Evolutionary conservation across 1,140 invertebrate genomes (phyloP).

Genomic region (Anoplolepis gracilipes): DNA sequence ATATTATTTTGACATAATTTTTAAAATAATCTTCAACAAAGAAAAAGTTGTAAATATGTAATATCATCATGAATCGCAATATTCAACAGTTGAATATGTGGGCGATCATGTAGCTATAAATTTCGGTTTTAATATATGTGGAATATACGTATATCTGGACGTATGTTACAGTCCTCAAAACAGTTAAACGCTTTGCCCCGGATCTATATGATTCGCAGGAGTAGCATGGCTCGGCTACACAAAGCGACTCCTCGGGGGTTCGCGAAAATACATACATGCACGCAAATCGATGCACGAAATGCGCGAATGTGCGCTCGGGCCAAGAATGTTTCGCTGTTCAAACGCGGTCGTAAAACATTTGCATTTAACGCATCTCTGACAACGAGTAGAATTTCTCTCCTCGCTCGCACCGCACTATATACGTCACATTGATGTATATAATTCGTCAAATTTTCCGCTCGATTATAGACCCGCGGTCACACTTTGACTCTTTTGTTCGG

Average conservation of each 20-base stretch:
- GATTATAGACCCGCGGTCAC: conserved; percentile 57
- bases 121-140: conserved; percentile 29
- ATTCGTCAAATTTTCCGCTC: conserved; percentile 55
- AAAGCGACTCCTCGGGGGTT: conserved; percentile 25
- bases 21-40: not conserved
- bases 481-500: conserved; percentile 19
- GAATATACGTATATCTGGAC: not conserved
- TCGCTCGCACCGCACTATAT: not conserved
- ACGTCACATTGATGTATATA: conserved; percentile 20
- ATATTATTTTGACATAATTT: not conserved
- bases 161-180: conserved; percentile 34
- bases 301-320: not conserved
- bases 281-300: not conserved
- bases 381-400: not conserved
- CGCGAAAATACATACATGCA: conserved; percentile 30
- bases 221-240: not conserved
- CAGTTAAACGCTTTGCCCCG: conserved; percentile 17
- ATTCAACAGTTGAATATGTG: not conserved
- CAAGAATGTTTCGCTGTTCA: not conserved
- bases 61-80: not conserved
- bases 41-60: not conserved
- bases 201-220: conserved; percentile 21
- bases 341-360: conserved; percentile 13
- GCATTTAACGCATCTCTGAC: not conserved
- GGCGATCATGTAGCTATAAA: not conserved